Evolutionary conservation across 1,140 invertebrate species (phyloP).

Genomic region (Conopomorpha cramerella): DNA sequence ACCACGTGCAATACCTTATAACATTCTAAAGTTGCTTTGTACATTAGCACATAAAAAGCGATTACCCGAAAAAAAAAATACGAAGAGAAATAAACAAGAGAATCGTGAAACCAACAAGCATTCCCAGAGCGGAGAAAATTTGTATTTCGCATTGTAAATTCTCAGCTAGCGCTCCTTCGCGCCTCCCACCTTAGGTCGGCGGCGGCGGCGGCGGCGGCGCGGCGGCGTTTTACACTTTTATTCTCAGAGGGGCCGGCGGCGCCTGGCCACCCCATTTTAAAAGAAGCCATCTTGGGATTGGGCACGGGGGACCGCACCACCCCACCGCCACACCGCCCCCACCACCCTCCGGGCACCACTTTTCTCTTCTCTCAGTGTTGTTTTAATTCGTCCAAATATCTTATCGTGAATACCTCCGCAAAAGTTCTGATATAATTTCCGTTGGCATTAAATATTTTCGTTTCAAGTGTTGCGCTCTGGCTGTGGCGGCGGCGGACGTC

Average conservation of each 20-base stretch:
- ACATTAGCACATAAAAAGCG: no score
- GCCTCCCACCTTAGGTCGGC: conserved; percentile 27
- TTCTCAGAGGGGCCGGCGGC: conserved; percentile 36
- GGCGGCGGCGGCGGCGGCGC: conserved; percentile 31
- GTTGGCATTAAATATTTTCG: conserved; percentile 39
- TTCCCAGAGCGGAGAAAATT: no score
- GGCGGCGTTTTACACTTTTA: no score
- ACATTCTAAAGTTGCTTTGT: no score
- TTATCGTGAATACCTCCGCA: conserved; percentile 55
- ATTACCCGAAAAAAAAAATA: no score
- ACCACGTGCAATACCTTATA: no score
- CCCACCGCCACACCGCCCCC: conserved; percentile 11
- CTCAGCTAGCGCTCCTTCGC: no score
- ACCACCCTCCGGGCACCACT: conserved; percentile 23
- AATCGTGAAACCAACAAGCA: no score
- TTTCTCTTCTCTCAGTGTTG: conserved; percentile 51
- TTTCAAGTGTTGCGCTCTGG: conserved; percentile 28
- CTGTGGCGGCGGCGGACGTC: no score
- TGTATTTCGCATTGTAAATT: no score
- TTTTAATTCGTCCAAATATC: conserved; percentile 59
- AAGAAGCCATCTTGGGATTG: conserved; percentile 53
- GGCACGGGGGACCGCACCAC: conserved; percentile 20
- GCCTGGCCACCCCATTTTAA: conserved; percentile 46
- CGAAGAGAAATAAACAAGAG: no score
- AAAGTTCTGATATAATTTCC: conserved; percentile 54